Base-by-base conservation (phyloP, 2,113 vertebrate genomes). In the Hiodon tergisus region DNA sequence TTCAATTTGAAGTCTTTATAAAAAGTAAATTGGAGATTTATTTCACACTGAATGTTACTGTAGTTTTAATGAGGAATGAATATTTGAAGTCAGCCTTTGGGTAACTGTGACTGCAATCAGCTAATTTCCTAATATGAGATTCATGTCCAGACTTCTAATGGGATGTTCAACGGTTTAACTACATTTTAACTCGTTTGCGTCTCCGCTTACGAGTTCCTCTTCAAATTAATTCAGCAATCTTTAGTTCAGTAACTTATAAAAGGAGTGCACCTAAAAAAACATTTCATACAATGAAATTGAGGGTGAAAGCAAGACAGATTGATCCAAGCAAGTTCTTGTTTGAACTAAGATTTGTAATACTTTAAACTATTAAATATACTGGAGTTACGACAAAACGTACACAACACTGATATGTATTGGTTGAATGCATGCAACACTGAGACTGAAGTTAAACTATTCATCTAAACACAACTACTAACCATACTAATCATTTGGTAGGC, bases 141-240 rank as follows among this genome's bases (percentile, higher is more conserved):
- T 89, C 89, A 85, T 88, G 90, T 84, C 76, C 81, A 63, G 88
- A 90, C 87, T 92, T 81, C 89, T 89, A 92, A 93, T 92, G 83
- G 16, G 72, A 80, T 82, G 81, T 71, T 65, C 47, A 68, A 62
- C 52, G 51, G 62, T 31, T 31, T 47, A 71, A 46, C 59, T 61
- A 61, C 68, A 76, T 69, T 70, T 76, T 70, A 69, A 70, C 74
- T 70, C 65, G 59, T 75, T 17, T 75, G 73, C 68, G 51, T 66
- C 55, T 47, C 63, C 3, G 53, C 73, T 60, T 75, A 13, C 63
- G 51, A 67, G 65, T 67, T 57, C 46, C 67, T 75, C 73, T 75
- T 68, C 47, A 58, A 48, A 75, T 75, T 57, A 59, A 67, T 59
- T 55, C 55, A 68, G 51, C 51, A 75, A 59, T 65, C 58, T 68